These are phyloP conservation scores for Torymus aiolomorphi DNA, from an alignment of 2,888 invertebrate species.

Conservation along the genomic window DNA sequence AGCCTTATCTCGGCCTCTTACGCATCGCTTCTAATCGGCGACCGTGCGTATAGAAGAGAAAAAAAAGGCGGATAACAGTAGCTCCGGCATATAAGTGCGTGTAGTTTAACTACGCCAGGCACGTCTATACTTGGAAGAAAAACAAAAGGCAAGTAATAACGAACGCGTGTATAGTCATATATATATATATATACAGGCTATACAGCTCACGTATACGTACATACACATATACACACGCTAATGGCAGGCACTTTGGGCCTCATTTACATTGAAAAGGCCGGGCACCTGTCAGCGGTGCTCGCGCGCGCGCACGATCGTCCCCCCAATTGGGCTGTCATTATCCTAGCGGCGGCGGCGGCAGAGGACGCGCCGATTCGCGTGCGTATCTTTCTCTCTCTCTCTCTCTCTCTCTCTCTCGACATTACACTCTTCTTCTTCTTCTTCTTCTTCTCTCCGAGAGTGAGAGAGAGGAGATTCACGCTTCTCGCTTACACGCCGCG, in stretches of 20 bases:
- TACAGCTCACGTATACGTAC: too few species aligned
- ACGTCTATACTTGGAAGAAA: too few species aligned
- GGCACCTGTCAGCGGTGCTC: constrained; percentile 34
- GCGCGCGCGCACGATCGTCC: neutral
- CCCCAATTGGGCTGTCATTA: constrained; percentile 35
- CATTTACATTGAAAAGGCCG: constrained; percentile 41
- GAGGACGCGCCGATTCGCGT: too few species aligned
- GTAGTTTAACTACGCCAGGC: neutral
- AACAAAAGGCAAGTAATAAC: too few species aligned
- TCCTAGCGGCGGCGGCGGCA: neutral
- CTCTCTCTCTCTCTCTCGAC: too few species aligned
- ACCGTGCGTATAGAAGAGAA: neutral
- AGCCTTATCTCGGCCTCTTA: neutral
- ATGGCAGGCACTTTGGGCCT: constrained; percentile 26
- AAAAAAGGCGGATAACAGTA: constrained; percentile 15
- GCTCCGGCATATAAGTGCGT: neutral
- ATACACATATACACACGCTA: neutral
- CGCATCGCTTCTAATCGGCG: constrained; percentile 6
- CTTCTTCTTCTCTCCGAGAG: neutral
- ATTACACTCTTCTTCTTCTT: too few species aligned
- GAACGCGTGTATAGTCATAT: too few species aligned
- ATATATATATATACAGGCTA: too few species aligned
- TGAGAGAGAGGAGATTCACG: constrained; percentile 68
- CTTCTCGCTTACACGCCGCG: constrained; percentile 66
- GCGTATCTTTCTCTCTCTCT: too few species aligned